Evolutionary conservation across 2,797 vertebrate genomes (phyloP), one percentile per base, ranked within the genome.

Genomic region (Poeciliopsis turneri): DNA sequence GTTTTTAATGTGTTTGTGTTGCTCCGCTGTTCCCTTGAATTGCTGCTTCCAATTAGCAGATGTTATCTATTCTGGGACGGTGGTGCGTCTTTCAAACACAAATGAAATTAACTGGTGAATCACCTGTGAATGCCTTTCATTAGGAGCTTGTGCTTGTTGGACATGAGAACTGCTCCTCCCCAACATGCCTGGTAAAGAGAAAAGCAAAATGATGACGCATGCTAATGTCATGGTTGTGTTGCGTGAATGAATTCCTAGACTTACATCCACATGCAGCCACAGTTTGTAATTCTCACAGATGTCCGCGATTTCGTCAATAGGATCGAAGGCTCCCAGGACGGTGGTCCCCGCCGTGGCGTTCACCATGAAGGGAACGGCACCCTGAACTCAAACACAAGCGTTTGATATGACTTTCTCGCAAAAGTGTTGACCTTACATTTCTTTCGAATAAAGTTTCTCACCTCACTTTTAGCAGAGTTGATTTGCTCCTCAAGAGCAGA

Each of bases 151-250:
- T 97, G 94, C 82, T 95, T 97, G 66, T 84, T 93, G 0, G 97
- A 97, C 86, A 97, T 57, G 90, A 97, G 92, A 72, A 95, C 96
- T 4, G 95, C 96, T 80, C 97, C 97, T 46, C 97, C 97, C 97
- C 97, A 97, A 53, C 96, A 97, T 36, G 96, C 97, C 97, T 97
- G 93, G 80, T 55, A 18, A 69, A 55, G 36, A 43, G 2, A 70
- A 39, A 33, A 69, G 18, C 33, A 25, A 41, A 55, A 2, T 11
- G 20, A 2, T 20, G 5, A 59, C 36, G 20, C n/a, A 20, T 73
- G 39, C 8, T 30, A 47, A 70, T 10, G 30, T 5, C 47, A 30
- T 71, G 70, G 9, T 30, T 71, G 13, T 4, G 0, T 20, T 33
- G 23, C 4, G 20, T 11, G 70, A 73, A 66, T 39, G 23, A 6